Conservation (phyloP, 2,888 invertebrate species). For the Kryphioiulus occultus region DNA sequence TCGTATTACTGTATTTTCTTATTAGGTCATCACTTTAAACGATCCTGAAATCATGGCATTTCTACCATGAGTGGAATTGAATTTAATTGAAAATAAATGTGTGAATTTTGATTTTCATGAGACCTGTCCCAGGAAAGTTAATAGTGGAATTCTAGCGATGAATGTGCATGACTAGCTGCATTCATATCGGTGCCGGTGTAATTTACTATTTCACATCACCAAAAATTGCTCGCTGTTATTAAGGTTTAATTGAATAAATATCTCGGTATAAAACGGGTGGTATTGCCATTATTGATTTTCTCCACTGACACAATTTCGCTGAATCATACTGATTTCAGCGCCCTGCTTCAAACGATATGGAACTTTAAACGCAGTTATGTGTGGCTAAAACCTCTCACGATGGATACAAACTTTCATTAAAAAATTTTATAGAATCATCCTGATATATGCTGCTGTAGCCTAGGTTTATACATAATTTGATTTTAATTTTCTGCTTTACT, state of each 20-base stretch:
- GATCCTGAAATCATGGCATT: too few species aligned
- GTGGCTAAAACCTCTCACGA: background rate
- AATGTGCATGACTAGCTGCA: background rate
- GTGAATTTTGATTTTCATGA: too few species aligned
- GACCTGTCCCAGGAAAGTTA: too few species aligned
- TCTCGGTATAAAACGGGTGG: background rate
- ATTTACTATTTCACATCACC: background rate
- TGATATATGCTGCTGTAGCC: too few species aligned
- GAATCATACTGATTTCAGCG: background rate
- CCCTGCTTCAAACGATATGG: background rate
- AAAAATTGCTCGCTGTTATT: background rate
- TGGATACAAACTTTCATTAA: too few species aligned
- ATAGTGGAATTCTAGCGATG: background rate
- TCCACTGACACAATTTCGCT: conserved; percentile 7
- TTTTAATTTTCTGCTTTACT: too few species aligned
- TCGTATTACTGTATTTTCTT: too few species aligned
- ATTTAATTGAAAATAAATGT: too few species aligned
- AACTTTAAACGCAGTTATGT: background rate
- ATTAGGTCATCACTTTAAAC: too few species aligned
- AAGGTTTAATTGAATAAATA: background rate
- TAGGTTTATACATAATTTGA: too few species aligned
- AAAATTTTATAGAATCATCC: too few species aligned
- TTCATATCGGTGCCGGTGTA: background rate
- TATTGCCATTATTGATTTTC: background rate
- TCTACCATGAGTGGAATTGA: too few species aligned